Base-by-base conservation (phyloP, 30 jellyfish, hydroid and myxozoan genomes). In the Aurelia sp. region DNA sequence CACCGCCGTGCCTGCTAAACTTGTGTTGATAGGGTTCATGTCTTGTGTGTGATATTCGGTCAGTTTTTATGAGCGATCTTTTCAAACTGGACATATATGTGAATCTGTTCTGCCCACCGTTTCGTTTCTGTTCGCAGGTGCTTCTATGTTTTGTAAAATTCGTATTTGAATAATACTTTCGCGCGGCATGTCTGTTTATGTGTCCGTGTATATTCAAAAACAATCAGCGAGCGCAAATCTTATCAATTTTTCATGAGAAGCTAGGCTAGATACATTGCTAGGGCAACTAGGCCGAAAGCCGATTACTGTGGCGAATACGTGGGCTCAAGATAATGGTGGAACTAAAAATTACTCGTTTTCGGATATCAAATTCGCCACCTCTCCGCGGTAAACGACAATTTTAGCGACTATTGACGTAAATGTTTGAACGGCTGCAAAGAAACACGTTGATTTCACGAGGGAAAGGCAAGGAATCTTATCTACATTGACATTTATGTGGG, bases 21-120 rank as follows among this genome's bases (percentile, higher is more conserved):
- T 82, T 23, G 91, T 65, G 74, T 82, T 82, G 64, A 82, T 82
- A 70, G 91, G 91, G 73, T 82, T 82, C 91, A 82, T 82, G 66
- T 44, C 15, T 44, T 5, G 51, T 40, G 75, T 66, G 41, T 31
- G 44, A 20, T 35, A 15, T 76, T 15, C 66, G 33, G 35, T 5
- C 51, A 52, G 12, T n/a, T 44, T 16, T 70, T 19, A 7, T 2
- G 22, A 11, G 73, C 80, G 3, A n/a, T 7, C 51, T 44, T 44
- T 44, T 44, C 55, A 20, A 61, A 20, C 27, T 20, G 27, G 33
- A 20, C 71, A 61, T 23, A n/a, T 61, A 61, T 20, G 71, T 11
- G 27, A n/a, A 20, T 61, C 71, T 61, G 71, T 23, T 61, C 33
- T 8, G 27, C 33, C 71, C 33, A 61, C n/a, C 21, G 76, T 47